Evolutionary conservation across 1,140 invertebrate species (phyloP), one percentile per base, ranked within the genome.

Genomic region (Phymorhynchus buccinoides): DNA sequence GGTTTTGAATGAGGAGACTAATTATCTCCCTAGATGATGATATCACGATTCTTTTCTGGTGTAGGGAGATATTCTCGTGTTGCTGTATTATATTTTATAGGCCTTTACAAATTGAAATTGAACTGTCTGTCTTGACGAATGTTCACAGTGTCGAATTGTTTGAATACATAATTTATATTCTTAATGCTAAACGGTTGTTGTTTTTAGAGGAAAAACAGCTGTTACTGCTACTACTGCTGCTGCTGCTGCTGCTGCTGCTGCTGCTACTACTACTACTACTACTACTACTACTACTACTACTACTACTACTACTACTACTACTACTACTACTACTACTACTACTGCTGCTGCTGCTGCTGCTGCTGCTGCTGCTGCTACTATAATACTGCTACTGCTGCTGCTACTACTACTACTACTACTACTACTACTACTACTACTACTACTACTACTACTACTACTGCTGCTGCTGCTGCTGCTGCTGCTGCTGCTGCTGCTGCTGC

Each of bases 401-500:
- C n/a, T n/a, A n/a, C n/a, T n/a, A n/a, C 78, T 41, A 80, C 78
- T 41, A 41, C 39, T 80, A 80, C 78, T 41, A 80, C 78, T 35
- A 80, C 37, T 41, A 80, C 78, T 41, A 80, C 78, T 80, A 80
- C 78, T 41, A 80, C 78, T 80, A 80, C 78, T 80, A 80, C 35
- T 80, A 80, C 78, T 41, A 80, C 78, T 80, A 41, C 78, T 41
- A 80, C 78, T 80, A 80, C 78, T 41, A 80, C 37, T 41, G 44
- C 78, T 35, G 44, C 56, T 66, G 30, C 56, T 66, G 30, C 56
- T 66, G 30, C 56, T 66, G 30, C 77, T 80, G 80, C 75, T 85
- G 56, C 84, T 85, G 48, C 84, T 85, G 52, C 75, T 85, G 62
- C 77, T 81, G 52, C 84, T 85, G 35, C 84, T 85, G 56, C 77